Evolutionary conservation across 2,797 vertebrate genomes (phyloP).

Genomic region (Lepus oiostolus): DNA sequence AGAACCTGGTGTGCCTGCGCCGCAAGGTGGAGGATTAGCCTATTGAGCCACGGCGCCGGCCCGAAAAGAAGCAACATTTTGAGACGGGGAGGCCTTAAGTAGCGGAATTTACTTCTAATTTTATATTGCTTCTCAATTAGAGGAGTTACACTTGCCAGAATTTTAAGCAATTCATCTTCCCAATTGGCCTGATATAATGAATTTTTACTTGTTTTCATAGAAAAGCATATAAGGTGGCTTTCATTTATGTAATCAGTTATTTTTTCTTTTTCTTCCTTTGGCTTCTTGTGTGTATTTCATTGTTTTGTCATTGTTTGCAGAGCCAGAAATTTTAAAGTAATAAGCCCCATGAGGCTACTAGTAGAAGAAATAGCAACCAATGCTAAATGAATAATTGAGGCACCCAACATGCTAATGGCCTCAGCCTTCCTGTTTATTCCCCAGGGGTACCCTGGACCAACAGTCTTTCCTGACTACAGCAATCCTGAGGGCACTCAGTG

Average conservation of each 20-base stretch:
- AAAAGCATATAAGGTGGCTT: neutral
- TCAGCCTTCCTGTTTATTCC: neutral
- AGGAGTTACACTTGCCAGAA: neutral
- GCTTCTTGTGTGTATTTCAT: neutral
- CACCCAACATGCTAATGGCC: neutral
- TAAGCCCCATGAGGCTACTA: neutral
- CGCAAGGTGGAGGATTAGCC: too few species aligned
- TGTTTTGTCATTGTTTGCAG: neutral
- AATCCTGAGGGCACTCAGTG: constrained; percentile 90
- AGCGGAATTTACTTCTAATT: too few species aligned
- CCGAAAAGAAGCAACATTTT: too few species aligned
- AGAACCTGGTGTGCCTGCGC: too few species aligned
- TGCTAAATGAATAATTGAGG: neutral
- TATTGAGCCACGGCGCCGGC: too few species aligned
- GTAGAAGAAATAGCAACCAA: neutral
- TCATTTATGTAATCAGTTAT: neutral
- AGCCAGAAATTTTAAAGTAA: neutral
- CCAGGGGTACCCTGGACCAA: constrained; percentile 95
- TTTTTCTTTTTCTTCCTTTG: neutral
- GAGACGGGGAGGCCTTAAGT: too few species aligned
- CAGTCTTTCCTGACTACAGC: constrained; percentile 96
- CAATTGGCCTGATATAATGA: neutral
- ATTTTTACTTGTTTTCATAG: constrained; percentile 15
- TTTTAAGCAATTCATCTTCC: constrained; percentile 29
- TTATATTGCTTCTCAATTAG: too few species aligned